These are phyloP conservation scores for Lophius americanus DNA, from an alignment of 2,797 vertebrate genomes.

Conservation along the genomic window DNA sequence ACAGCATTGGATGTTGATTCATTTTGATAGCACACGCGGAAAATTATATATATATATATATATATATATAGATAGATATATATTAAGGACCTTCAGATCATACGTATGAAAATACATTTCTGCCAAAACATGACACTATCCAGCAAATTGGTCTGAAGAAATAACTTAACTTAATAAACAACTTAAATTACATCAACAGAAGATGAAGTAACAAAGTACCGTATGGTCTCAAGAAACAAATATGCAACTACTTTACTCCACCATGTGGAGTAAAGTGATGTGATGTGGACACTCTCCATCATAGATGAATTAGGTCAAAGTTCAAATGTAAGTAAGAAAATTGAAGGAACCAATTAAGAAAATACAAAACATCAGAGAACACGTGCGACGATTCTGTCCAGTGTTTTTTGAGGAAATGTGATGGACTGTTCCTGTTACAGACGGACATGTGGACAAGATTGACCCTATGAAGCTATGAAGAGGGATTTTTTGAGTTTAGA, in stretches of 20 bases:
- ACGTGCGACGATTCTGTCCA: no score
- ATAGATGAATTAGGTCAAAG: no score
- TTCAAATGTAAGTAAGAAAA: no score
- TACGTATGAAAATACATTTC: neutral
- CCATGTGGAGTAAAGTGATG: no score
- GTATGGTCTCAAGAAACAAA: neutral
- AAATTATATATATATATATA: no score
- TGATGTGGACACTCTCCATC: no score
- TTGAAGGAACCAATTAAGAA: no score
- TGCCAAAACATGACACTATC: neutral
- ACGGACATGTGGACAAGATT: no score
- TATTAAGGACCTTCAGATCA: neutral
- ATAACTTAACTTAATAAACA: conserved; percentile 3
- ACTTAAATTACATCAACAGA: conserved; percentile 1
- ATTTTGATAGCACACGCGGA: neutral
- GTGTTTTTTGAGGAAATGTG: no score
- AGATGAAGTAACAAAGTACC: neutral
- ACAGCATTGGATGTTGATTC: conserved; percentile 8
- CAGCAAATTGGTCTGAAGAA: neutral
- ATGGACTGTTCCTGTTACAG: no score
- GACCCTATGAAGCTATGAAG: neutral
- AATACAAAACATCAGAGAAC: no score
- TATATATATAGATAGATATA: no score
- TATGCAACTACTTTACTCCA: neutral
- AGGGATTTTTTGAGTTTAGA: neutral